Conservation (phyloP, 37 sponge, comb jelly and placozoan species). For the Dysidea cf. avara region DNA sequence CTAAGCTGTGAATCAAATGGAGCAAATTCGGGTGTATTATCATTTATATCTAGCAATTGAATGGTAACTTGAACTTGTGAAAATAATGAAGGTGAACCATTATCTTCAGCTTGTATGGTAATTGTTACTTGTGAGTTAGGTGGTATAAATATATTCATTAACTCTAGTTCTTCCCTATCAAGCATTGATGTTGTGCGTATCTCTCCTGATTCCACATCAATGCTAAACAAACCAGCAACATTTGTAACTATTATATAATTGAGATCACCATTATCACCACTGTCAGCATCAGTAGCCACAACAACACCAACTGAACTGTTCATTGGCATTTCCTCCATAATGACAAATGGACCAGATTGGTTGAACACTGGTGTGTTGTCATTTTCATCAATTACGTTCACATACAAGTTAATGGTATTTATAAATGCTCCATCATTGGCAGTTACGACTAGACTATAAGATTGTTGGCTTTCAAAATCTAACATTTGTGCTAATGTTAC, state of each 20-base stretch:
- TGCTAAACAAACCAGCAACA: conserved; percentile 6
- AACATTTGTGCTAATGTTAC: conserved; percentile 34
- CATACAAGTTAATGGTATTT: conserved; percentile 19
- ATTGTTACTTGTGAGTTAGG: conserved; percentile 13
- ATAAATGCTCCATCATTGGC: conserved; percentile 46
- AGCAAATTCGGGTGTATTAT: conserved; percentile 54
- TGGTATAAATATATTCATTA: conserved; percentile 24
- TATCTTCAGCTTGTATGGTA: conserved; percentile 33
- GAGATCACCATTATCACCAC: conserved; percentile 17
- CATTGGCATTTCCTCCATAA: conserved; percentile 40
- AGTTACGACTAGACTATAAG: conserved; percentile 39
- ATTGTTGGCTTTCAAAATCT: conserved; percentile 56
- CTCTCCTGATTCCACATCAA: conserved; percentile 47
- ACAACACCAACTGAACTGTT: conserved; percentile 34
- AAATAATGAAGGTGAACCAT: conserved; percentile 38
- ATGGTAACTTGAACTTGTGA: conserved; percentile 15
- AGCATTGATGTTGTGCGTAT: conserved; percentile 47
- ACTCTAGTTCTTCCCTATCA: conserved; percentile 56
- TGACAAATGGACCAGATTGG: conserved; percentile 7
- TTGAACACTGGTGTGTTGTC: conserved; percentile 63
- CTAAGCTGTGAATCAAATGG: not conserved
- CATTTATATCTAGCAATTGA: conserved; percentile 63
- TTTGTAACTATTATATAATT: conserved; percentile 19
- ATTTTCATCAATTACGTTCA: conserved; percentile 76
- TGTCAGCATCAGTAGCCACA: conserved; percentile 51